Conservation (phyloP, 2,113 vertebrate species). For the Ciconia boyciana region DNA sequence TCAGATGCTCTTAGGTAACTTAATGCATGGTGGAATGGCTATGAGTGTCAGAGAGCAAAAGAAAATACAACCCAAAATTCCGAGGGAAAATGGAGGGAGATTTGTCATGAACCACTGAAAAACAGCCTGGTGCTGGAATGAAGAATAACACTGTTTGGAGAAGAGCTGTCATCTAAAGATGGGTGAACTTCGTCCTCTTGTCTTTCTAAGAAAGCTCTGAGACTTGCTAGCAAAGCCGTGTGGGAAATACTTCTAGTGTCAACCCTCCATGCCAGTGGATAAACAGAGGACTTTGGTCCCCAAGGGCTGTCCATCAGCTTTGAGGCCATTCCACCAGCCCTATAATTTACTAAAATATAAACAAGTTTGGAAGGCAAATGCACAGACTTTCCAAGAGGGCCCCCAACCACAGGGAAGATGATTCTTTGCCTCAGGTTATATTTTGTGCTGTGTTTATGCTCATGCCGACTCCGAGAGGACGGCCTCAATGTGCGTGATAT, state of each 20-base stretch:
- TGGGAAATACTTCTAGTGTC: not conserved
- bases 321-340: not conserved
- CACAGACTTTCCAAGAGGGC: not conserved
- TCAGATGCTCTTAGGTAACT: not conserved
- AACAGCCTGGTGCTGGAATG: not conserved
- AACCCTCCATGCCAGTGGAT: not conserved
- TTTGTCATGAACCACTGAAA: not conserved
- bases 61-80: not conserved
- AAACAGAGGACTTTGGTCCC: not conserved
- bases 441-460: not conserved
- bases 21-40: not conserved
- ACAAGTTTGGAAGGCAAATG: not conserved
- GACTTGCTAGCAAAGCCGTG: not conserved
- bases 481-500: fast-evolving
- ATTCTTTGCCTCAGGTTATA: not conserved
- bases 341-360: not conserved
- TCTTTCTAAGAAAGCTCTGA: not conserved
- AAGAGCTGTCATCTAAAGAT: not conserved
- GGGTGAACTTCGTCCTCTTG: not conserved
- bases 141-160: not conserved
- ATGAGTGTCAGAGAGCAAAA: not conserved
- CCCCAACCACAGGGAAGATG: not conserved
- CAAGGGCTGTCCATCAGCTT: not conserved
- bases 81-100: not conserved
- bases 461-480: fast-evolving